Percentiles rank a stretch among this genome's conserved stretches.
Conservation (phyloP, 1,140 invertebrate species). For the Acromyrmex heyeri region DNA sequence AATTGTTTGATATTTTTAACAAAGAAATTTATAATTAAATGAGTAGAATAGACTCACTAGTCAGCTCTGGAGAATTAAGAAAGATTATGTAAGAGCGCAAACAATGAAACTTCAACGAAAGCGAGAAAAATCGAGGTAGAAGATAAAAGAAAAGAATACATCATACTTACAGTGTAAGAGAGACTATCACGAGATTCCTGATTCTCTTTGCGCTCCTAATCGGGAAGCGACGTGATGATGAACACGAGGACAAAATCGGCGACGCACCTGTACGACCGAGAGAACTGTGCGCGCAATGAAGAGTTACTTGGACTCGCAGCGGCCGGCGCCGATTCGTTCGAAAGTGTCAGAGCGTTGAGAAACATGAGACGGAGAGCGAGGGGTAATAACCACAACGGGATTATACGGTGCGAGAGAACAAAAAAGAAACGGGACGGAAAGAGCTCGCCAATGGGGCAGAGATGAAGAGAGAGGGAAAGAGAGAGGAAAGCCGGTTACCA, state of each 20-base stretch:
- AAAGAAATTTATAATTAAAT: too few relatives aligned
- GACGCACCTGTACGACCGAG: slow-evolving; percentile 30
- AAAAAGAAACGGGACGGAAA: slow-evolving; percentile 41
- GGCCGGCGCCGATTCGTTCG: slow-evolving; percentile 62
- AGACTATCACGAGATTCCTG: not conserved
- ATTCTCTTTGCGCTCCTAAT: not conserved
- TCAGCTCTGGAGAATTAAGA: not conserved
- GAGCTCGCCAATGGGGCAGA: not conserved
- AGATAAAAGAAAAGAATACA: not conserved
- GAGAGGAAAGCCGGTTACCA: slow-evolving; percentile 68
- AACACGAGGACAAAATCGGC: not conserved
- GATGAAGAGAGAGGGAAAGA: slow-evolving; percentile 16
- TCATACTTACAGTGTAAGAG: slow-evolving; percentile 13
- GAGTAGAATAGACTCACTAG: too few relatives aligned
- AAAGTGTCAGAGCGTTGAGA: slow-evolving; percentile 72
- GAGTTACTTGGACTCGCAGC: slow-evolving; percentile 38
- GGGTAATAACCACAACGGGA: slow-evolving; percentile 37
- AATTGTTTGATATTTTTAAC: too few relatives aligned
- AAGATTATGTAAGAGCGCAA: not conserved
- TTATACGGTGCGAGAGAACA: slow-evolving; percentile 18
- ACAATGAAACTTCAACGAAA: not conserved
- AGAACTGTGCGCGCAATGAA: slow-evolving; percentile 61
- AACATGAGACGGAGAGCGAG: slow-evolving; percentile 60
- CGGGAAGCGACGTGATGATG: not conserved
- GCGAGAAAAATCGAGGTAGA: not conserved